Evolutionary conservation across 2,113 vertebrate genomes (phyloP), one percentile per base, ranked within the genome.

Genomic region (Psammodynastes pulverulentus): DNA sequence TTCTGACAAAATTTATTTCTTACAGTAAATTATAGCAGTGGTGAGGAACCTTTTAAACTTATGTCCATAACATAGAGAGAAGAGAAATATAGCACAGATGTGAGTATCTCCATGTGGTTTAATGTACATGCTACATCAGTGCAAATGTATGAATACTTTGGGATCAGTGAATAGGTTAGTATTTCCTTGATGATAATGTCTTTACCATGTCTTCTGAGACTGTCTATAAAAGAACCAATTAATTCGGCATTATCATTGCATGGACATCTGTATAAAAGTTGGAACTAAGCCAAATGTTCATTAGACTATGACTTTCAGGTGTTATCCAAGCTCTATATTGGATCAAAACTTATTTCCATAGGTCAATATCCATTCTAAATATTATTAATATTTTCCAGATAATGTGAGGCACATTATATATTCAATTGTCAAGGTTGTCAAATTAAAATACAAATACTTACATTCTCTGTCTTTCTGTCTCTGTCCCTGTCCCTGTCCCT

Each of bases 191-290:
- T 89, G 91, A 89, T 62, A 89, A 92, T 86, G 45, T 89, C 51
- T 92, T 92, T 89, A 92, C 79, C 79, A 86, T 62, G 79, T 92
- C 91, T 89, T 54, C 88, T 62, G 91, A 89, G 91, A 86, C 53
- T 86, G 23, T 89, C 12, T 91, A 91, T 93, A 91, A 91, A 89
- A 89, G 26, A 91, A 86, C n/a, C 90, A 93, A 91, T 91, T 93
- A 93, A 90, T 48, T 19, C 5, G n/a, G 56, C 85, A 89, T 95
- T 91, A 94, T 94, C 85, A n/a, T 86, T 10, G 88, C 79, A 91
- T 93, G 39, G 7, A 15, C 1, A 86, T 15, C 7, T 54, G 39
- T 0, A 0, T 84, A 90, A 91, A 39, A 90, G 7, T 43, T 34
- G 85, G 5, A 87, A 49, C 79, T 79, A 87, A 43, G 9, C 24